Evolutionary conservation across 2,113 vertebrate genomes (phyloP).

Genomic region (Cottus gobio): DNA sequence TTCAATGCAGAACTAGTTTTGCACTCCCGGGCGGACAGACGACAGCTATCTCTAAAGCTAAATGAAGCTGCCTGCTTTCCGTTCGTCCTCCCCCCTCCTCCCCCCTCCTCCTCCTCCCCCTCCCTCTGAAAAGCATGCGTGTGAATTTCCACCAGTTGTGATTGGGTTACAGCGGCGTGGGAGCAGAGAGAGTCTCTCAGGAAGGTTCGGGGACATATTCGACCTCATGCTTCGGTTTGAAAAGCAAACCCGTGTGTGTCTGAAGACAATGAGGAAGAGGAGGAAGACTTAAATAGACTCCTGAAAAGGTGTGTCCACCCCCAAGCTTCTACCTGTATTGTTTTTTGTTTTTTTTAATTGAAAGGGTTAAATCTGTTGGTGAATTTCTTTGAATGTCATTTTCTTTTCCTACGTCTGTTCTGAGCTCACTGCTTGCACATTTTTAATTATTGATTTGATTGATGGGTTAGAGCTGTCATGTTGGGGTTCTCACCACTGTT

Average conservation of each 20-base stretch:
- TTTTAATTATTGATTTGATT: constrained; percentile 47
- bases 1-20: constrained; percentile 82
- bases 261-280: constrained; percentile 58
- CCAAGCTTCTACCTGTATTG: constrained; percentile 48
- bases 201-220: constrained; percentile 57
- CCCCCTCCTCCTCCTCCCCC: background rate
- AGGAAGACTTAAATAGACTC: constrained; percentile 57
- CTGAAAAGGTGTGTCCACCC: constrained; percentile 38
- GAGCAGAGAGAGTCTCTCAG: constrained; percentile 61
- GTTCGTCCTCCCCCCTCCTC: constrained; percentile 20
- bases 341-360: constrained; percentile 33
- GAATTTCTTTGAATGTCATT: constrained; percentile 71
- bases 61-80: constrained; percentile 68
- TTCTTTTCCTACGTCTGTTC: constrained; percentile 53
- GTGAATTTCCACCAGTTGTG: constrained; percentile 64
- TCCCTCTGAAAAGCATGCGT: constrained; percentile 65
- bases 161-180: constrained; percentile 64
- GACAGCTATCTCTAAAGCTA: constrained; percentile 63
- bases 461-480: constrained; percentile 53
- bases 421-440: constrained; percentile 75
- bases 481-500: constrained; percentile 71
- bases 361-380: constrained; percentile 57
- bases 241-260: constrained; percentile 23
- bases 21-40: constrained; percentile 73
- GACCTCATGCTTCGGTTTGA: constrained; percentile 8